phyloP scores from a whole-genome alignment of 2,888 invertebrate genomes.

The Steinernema carpocapsae region DNA sequence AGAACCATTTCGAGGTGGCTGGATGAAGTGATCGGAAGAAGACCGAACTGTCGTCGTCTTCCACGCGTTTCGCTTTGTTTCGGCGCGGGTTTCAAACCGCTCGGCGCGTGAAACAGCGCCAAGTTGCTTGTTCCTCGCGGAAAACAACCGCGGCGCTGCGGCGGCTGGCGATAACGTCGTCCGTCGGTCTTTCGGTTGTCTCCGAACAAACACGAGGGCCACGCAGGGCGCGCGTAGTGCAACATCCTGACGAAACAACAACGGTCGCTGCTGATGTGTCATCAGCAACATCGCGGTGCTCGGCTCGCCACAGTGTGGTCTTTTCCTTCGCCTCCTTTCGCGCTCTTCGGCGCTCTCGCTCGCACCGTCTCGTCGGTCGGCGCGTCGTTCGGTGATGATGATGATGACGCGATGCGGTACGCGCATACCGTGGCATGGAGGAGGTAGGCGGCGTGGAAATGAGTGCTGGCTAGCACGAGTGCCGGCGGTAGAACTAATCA shows the following conservation, averaged over 20 bases:
- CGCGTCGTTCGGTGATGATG: slow-evolving; percentile 24
- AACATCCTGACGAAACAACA: slow-evolving; percentile 33
- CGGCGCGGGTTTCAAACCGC: not conserved
- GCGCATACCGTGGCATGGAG: slow-evolving; percentile 24
- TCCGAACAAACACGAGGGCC: slow-evolving; percentile 20
- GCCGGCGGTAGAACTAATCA: slow-evolving; percentile 30
- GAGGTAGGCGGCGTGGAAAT: slow-evolving; percentile 22
- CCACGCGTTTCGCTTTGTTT: not conserved
- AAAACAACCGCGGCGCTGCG: slow-evolving; percentile 21
- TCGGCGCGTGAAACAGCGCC: too few species aligned
- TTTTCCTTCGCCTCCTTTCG: slow-evolving; percentile 17
- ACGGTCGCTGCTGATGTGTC: slow-evolving; percentile 32
- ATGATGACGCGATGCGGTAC: not conserved
- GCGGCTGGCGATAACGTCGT: slow-evolving; percentile 31
- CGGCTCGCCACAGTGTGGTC: slow-evolving; percentile 28
- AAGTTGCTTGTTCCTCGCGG: too few species aligned
- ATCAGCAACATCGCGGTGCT: slow-evolving; percentile 27
- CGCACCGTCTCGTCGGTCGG: slow-evolving; percentile 17
- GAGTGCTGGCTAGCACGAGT: slow-evolving; percentile 34
- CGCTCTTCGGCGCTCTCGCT: slow-evolving; percentile 29
- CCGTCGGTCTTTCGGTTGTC: too few species aligned
- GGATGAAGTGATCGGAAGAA: too few species aligned
- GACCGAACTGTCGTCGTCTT: too few species aligned
- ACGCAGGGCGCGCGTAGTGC: not conserved
- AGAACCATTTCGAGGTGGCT: too few species aligned